These are phyloP conservation scores for Hypanus sabinus DNA, from an alignment of 2,113 vertebrate species.

Conservation along the genomic window DNA sequence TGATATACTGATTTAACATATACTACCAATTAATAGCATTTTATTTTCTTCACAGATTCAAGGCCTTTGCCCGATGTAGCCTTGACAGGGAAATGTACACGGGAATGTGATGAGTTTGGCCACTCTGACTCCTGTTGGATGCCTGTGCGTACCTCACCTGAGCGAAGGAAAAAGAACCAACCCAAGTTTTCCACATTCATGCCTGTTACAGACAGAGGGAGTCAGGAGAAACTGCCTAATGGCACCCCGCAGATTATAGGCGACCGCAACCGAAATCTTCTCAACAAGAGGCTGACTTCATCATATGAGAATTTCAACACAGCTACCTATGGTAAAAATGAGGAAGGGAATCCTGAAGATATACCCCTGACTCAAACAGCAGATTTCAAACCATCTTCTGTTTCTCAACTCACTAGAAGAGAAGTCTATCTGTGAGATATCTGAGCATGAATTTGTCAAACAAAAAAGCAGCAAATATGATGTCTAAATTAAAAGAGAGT, in stretches of 20 bases:
- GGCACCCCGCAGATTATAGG: conserved; percentile 90
- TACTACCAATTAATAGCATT: neutral
- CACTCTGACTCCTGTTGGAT: conserved; percentile 99
- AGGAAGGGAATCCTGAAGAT: conserved; percentile 82
- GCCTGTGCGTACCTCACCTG: conserved; percentile 95
- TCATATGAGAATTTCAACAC: conserved; percentile 87
- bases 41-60: conserved; percentile 69
- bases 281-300: conserved; percentile 95
- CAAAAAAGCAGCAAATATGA: conserved; percentile 45
- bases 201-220: conserved; percentile 80
- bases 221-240: conserved; percentile 90
- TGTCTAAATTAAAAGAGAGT: conserved; percentile 47
- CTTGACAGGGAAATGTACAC: conserved; percentile 95
- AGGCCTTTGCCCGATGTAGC: conserved; percentile 98
- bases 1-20: neutral
- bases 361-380: conserved; percentile 91
- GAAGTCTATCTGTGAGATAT: conserved; percentile 93
- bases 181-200: conserved; percentile 99
- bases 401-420: conserved; percentile 90
- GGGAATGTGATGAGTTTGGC: conserved; percentile 95
- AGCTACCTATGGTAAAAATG: conserved; percentile 77
- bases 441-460: conserved; percentile 43
- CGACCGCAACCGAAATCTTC: conserved; percentile 96
- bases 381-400: conserved; percentile 94
- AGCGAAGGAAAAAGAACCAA: conserved; percentile 87